phyloP scores from a whole-genome alignment of 2,797 vertebrate species.

The Scleropages formosus region DNA sequence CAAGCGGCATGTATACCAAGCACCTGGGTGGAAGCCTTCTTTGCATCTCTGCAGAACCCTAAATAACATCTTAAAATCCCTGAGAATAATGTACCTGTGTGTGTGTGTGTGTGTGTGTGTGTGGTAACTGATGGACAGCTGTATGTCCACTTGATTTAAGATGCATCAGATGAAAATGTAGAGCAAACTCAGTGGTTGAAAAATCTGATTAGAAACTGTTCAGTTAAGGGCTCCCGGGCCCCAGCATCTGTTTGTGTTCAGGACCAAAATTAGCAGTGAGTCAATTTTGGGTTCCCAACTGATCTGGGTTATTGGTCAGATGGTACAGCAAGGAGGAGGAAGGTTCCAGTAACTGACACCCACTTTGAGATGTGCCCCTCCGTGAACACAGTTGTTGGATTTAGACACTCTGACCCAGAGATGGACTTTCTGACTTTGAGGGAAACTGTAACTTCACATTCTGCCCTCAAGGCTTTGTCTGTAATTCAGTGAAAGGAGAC shows the following conservation, averaged over 20 bases:
- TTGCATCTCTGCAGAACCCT: background rate
- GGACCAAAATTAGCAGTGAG: too few relatives aligned
- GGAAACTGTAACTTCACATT: background rate
- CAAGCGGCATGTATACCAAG: constrained; percentile 1
- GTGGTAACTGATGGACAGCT: background rate
- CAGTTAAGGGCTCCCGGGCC: background rate
- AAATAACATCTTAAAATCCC: constrained; percentile 5
- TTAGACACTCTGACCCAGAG: too few relatives aligned
- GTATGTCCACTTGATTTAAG: background rate
- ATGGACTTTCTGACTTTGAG: too few relatives aligned
- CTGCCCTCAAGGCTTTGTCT: background rate
- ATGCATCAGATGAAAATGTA: too few relatives aligned
- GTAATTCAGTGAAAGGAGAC: background rate
- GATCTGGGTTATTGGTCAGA: background rate
- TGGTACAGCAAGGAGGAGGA: too few relatives aligned
- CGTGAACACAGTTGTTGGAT: too few relatives aligned
- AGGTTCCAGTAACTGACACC: too few relatives aligned
- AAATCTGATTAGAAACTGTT: too few relatives aligned
- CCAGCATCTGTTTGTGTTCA: background rate
- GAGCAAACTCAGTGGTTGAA: too few relatives aligned
- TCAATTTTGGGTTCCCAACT: too few relatives aligned
- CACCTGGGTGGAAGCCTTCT: background rate
- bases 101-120: background rate
- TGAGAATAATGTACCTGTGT: background rate
- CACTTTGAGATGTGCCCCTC: too few relatives aligned